A percentile compares a stretch with the other conserved stretches of the same genome.
Conservation (phyloP, 1,140 invertebrate genomes). For the Drosophila ironensis region DNA sequence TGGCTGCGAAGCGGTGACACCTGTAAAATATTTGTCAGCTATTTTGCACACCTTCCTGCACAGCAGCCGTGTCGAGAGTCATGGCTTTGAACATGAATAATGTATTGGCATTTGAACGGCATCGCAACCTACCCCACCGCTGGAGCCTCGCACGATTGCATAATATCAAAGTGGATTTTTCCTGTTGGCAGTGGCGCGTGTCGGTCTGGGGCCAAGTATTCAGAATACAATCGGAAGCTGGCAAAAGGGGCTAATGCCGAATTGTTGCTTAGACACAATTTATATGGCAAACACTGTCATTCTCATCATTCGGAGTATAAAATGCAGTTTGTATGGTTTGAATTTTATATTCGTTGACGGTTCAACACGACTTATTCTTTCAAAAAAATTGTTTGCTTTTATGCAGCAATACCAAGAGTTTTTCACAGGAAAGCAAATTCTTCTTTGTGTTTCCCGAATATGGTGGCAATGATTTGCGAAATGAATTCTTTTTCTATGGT, state of each 20-base stretch:
- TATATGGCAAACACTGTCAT: constrained; percentile 8
- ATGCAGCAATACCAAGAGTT: too few species aligned
- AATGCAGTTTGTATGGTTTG: too few species aligned
- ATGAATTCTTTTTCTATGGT: too few species aligned
- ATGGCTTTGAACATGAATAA: constrained; percentile 53
- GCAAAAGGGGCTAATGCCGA: constrained; percentile 29
- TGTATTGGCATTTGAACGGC: constrained; percentile 42
- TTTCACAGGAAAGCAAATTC: too few species aligned
- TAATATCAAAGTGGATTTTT: constrained; percentile 66
- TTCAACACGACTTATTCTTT: too few species aligned
- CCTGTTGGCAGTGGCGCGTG: constrained; percentile 35
- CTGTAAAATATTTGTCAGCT: constrained; percentile 68
- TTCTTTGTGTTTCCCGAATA: too few species aligned
- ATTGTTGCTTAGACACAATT: constrained; percentile 47
- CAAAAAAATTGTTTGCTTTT: too few species aligned
- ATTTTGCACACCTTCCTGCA: constrained; percentile 75
- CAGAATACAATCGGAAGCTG: constrained; percentile 12
- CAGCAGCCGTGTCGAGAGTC: constrained; percentile 26
- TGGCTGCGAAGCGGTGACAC: constrained; percentile 41
- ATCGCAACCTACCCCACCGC: constrained; percentile 2
- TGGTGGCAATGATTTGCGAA: too few species aligned
- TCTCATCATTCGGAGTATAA: too few species aligned
- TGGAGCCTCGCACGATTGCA: constrained; percentile 56
- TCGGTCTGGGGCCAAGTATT: constrained; percentile 12
- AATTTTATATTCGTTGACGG: too few species aligned